Base-by-base conservation (phyloP, 2,113 vertebrate species). In the Pongo abelii region DNA sequence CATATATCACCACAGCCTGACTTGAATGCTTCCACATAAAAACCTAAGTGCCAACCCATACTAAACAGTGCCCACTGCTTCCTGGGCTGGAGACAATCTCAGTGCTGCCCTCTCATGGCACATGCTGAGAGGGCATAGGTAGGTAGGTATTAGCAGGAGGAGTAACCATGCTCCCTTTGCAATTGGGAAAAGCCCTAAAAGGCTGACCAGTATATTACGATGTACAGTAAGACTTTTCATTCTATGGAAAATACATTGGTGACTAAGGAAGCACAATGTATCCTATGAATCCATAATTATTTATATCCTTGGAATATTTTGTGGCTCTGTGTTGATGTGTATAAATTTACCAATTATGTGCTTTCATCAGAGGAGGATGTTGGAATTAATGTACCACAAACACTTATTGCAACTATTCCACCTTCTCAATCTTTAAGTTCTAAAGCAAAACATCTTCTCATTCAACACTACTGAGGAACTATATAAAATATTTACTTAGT, bases 401-500 rank as follows among this genome's bases (percentile, higher is more conserved):
- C 14, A 87, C 70, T 98, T 98, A 97, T 81, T 98, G 93, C 84
- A 97, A 95, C 57, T 95, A 30, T 96, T 97, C 88, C 59, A 55
- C 97, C 95, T 98, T 80, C 55, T 98, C 94, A 97, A 93, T 97
- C 83, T 98, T 70, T 95, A 27, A 69, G 85, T 97, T 97, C 93
- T 95, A 98, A 97, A 97, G 97, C 96, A 97, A 98, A 97, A 97
- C 57, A 92, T 86, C 98, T 96, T 98, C 94, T 96, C 95, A 98
- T 97, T 97, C 84, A 96, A 98, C 84, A 81, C 32, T 85, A 93
- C 59, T 27, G 30, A 96, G n/a, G 95, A 96, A 98, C 92, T 80
- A 96, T 96, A 97, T 75, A 96, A 95, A 98, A 86, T 96, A 92
- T 95, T 97, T 92, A 93, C 95, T 97, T 92, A 92, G 72, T 95